Evolutionary conservation across 2,797 vertebrate species (phyloP), one percentile per base, ranked within the genome.

Genomic region (Hybognathus amarus): DNA sequence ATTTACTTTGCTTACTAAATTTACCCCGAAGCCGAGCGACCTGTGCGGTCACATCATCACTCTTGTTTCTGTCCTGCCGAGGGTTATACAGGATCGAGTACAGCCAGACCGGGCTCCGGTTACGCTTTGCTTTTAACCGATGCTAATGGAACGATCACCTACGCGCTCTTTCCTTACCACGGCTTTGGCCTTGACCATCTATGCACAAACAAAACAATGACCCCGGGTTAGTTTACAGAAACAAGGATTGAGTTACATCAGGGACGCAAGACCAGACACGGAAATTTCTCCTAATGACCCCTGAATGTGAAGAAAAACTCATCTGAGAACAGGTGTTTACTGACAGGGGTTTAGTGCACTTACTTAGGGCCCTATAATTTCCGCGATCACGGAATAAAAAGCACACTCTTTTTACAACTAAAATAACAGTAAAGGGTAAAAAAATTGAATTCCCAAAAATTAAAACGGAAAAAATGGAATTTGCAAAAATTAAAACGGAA

Each of bases 1-100:
- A 76, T 56, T 76, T 61, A 45, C 33, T 79, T 68, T 70, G 69
- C 64, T 78, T 83, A 59, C 52, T 36, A 71, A 70, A 74, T 82
- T 24, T 30, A 30, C 15, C 67, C 50, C 24, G 12, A 17, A 36
- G 63, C 24, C 54, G n/a, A 3, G 4, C 18, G 56, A 40, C 8
- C 20, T 40, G 63, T 10, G n/a, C 13, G n/a, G 66, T 52, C 42
- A 30, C 70, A 7, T 66, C 47, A 75, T 80, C 83, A 5, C 18
- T 79, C 63, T 24, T 54, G 20, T 38, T n/a, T n/a, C n/a, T n/a
- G 45, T 79, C 61, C 38, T 27, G 77, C 4, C 27, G 30, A 38
- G 38, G 33, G 52, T 75, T 63, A 30, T 61, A 42, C 75, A 22
- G n/a, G n/a, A 59, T 77, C 54, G n/a, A 69, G 20, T n/a, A 15